Conservation (phyloP, 2,888 invertebrate genomes). For the Bugulina stolonifera region DNA sequence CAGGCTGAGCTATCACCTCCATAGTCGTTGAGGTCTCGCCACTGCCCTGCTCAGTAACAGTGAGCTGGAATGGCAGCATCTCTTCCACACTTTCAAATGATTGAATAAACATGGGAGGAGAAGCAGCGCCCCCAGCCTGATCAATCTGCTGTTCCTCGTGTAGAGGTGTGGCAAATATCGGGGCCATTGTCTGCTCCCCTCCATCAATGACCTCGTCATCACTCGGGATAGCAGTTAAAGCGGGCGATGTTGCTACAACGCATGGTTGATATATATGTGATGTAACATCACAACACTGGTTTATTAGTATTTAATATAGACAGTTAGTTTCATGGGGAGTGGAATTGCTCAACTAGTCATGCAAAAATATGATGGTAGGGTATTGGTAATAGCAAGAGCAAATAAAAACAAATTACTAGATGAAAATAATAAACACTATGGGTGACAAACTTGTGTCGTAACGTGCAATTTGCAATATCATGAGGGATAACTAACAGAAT, state of each 20-base stretch:
- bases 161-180: conserved; percentile 10
- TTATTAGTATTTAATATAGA: too few species aligned
- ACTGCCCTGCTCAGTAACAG: not conserved
- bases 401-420: too few species aligned
- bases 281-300: too few species aligned
- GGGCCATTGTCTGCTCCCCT: not conserved
- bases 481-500: too few species aligned
- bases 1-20: not conserved
- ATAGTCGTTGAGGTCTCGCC: not conserved
- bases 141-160: not conserved
- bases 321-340: too few species aligned
- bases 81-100: conserved; percentile 14
- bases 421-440: too few species aligned
- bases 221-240: not conserved
- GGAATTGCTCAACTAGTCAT: too few species aligned
- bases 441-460: too few species aligned
- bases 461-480: too few species aligned
- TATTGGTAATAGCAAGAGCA: too few species aligned
- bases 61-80: conserved; percentile 14
- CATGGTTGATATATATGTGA: too few species aligned
- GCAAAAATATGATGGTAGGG: too few species aligned
- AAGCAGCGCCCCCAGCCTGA: not conserved
- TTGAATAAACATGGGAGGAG: conserved; percentile 17
- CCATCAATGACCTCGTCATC: not conserved
- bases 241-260: not conserved